Conservation (phyloP, 2,797 vertebrate species). For the Bufotes viridis region DNA sequence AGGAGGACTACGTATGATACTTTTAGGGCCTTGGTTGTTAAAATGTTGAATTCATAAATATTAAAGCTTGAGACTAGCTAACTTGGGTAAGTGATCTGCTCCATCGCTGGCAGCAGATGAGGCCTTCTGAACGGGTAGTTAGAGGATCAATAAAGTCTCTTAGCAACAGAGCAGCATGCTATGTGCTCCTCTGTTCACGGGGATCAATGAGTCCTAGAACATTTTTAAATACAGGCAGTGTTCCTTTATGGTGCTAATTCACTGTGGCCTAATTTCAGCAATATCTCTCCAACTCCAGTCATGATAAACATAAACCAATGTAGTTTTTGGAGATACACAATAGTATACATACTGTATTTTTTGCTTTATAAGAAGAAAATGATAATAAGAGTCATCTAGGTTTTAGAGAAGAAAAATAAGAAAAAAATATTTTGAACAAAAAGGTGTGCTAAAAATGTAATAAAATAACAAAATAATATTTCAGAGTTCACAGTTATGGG, state of each 20-base stretch:
- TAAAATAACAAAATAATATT: too few species aligned
- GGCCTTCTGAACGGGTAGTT: constrained; percentile 28
- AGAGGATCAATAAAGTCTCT: constrained; percentile 51
- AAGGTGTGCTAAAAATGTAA: too few species aligned
- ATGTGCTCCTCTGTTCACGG: constrained; percentile 21
- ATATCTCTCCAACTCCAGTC: background rate
- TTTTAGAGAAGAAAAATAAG: too few species aligned
- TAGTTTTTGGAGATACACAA: background rate
- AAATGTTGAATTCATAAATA: constrained; percentile 52
- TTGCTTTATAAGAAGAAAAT: too few species aligned
- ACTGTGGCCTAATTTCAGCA: constrained; percentile 8
- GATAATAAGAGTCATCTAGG: too few species aligned
- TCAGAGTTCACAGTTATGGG: too few species aligned
- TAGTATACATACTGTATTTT: background rate
- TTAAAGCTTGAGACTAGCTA: constrained; percentile 36
- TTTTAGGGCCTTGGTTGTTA: constrained; percentile 16
- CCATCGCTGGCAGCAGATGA: constrained; percentile 35
- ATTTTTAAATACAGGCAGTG: constrained; percentile 1
- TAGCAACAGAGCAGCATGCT: constrained; percentile 55
- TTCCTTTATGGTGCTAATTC: constrained; percentile 19
- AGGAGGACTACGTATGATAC: background rate
- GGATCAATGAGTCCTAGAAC: constrained; percentile 41
- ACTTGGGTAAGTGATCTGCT: constrained; percentile 40
- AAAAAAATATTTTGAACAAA: too few species aligned
- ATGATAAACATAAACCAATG: background rate